phyloP scores from a whole-genome alignment of 1,140 invertebrate species.

The Probaryconus sp. region DNA sequence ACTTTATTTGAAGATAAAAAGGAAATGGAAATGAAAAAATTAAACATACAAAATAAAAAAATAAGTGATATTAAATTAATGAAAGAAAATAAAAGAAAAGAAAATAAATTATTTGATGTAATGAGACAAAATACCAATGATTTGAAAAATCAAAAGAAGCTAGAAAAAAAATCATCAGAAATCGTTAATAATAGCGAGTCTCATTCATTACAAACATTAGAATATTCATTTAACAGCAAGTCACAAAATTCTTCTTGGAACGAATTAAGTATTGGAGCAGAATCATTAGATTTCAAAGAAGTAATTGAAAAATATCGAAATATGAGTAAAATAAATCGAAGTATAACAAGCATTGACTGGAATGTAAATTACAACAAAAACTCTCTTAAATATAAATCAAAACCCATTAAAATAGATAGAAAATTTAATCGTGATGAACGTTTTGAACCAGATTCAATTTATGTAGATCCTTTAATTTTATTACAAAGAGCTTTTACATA shows the following conservation, averaged over 20 bases:
- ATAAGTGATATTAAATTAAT: neutral
- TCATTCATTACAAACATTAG: no score
- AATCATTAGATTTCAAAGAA: no score
- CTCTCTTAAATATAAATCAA: neutral
- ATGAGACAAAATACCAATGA: no score
- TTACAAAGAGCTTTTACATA: conserved; percentile 16
- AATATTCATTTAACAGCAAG: no score
- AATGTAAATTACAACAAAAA: conserved; percentile 2
- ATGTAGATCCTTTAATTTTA: conserved; percentile 34
- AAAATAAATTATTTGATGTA: neutral
- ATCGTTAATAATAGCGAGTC: no score
- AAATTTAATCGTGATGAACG: conserved; percentile 16
- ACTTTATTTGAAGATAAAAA: conserved; percentile 2
- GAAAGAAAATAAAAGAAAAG: neutral
- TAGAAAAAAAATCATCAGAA: no score
- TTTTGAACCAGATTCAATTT: conserved; percentile 36
- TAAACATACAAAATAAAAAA: neutral
- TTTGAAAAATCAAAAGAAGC: no score
- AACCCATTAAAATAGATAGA: neutral
- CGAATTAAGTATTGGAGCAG: no score
- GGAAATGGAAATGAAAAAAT: neutral
- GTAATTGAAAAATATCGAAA: conserved; percentile 16
- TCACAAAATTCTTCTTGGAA: neutral
- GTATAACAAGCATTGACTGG: conserved; percentile 29
- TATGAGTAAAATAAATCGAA: neutral